Conservation (phyloP, 2,113 vertebrate genomes). For the Semicossyphus pulcher region DNA sequence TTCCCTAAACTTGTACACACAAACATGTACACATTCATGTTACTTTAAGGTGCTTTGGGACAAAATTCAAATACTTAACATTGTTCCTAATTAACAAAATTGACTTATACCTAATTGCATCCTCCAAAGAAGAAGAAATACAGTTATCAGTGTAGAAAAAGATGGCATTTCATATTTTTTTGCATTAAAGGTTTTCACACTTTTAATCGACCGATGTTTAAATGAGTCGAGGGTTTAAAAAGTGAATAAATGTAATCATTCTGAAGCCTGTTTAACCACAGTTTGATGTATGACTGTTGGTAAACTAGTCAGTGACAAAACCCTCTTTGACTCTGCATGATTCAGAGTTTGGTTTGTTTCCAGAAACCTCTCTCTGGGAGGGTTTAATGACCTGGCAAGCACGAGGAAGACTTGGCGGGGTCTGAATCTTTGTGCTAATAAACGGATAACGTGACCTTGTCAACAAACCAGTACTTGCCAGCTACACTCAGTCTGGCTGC, state of each 20-base stretch:
- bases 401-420: constrained; percentile 36
- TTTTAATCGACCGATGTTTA: neutral
- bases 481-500: constrained; percentile 9
- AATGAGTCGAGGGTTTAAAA: neutral
- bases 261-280: neutral
- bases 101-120: no score
- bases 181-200: no score
- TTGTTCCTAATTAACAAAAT: no score
- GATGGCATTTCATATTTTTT: no score
- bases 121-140: no score
- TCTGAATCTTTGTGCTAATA: constrained; percentile 44
- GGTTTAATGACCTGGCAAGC: constrained; percentile 61
- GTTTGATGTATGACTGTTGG: constrained; percentile 10
- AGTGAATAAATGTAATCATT: neutral
- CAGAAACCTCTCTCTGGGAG: constrained; percentile 41
- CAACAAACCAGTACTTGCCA: constrained; percentile 35
- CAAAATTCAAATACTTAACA: no score
- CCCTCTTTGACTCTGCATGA: constrained; percentile 13
- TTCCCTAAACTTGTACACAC: no score
- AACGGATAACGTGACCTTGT: constrained; percentile 54
- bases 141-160: no score
- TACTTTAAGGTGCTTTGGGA: no score
- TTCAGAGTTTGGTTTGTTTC: constrained; percentile 52
- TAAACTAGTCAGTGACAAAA: constrained; percentile 24
- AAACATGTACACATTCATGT: no score